A percentile compares a stretch with the other conserved stretches of the same genome.
Conservation (phyloP, 1,140 invertebrate species). For the Meloidogyne exigua region DNA sequence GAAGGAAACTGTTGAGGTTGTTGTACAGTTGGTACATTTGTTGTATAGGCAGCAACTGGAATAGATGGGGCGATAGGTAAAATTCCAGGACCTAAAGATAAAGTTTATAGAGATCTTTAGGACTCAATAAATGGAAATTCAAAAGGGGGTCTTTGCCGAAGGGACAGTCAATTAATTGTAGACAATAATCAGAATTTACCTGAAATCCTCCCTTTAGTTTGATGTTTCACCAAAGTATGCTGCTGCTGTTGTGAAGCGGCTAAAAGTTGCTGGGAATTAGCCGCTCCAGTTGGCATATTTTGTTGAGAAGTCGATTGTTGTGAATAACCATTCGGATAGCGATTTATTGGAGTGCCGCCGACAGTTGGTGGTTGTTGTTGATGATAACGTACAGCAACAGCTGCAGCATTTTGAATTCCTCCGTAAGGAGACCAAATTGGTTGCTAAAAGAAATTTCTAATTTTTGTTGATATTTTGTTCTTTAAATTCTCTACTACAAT, state of each 20-base stretch:
- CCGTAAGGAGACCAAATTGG: not conserved
- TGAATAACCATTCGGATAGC: conserved; percentile 10
- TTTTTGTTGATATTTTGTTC: not conserved
- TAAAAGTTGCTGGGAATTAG: not conserved
- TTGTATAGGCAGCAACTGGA: conserved; percentile 3
- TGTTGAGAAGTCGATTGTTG: conserved; percentile 39
- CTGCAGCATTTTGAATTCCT: conserved; percentile 20
- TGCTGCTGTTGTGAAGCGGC: not conserved
- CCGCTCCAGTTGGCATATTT: conserved; percentile 2
- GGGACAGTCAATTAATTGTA: not conserved
- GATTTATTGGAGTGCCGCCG: not conserved
- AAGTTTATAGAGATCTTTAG: not conserved
- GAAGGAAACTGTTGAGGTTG: not conserved
- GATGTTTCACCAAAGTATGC: not conserved
- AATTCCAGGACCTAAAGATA: not conserved
- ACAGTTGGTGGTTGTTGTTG: conserved; percentile 4
- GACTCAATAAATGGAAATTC: not conserved
- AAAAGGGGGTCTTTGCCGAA: not conserved
- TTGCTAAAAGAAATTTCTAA: not conserved
- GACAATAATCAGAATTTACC: not conserved
- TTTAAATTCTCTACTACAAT: too few species aligned
- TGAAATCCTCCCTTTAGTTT: not conserved
- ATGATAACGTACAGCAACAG: conserved; percentile 26
- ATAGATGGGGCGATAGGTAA: conserved; percentile 1
- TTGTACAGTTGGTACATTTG: not conserved